Conservation (phyloP, 2,888 invertebrate species). For the Mystacides longicornis region DNA sequence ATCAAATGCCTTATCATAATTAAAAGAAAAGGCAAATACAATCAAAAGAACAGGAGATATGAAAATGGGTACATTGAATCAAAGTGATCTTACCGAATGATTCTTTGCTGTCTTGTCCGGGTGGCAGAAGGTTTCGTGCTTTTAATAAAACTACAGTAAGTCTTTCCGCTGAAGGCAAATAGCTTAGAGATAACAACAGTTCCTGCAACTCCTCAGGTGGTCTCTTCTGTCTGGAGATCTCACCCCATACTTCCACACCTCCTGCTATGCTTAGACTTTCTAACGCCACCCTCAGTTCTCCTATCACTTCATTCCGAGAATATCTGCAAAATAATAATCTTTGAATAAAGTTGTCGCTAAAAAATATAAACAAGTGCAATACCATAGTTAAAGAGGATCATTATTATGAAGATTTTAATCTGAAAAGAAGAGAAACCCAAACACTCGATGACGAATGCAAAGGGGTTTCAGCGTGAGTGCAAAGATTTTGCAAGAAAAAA, state of each 20-base stretch:
- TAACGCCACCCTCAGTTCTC: constrained; percentile 72
- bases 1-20: too few species aligned
- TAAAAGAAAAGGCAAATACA: too few species aligned
- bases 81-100: constrained; percentile 55
- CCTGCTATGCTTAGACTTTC: constrained; percentile 72
- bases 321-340: constrained; percentile 49
- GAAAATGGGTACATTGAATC: too few species aligned
- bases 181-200: constrained; percentile 75
- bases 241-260: constrained; percentile 80
- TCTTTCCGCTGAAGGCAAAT: constrained; percentile 81
- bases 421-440: too few species aligned
- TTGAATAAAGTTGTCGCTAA: too few species aligned
- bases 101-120: constrained; percentile 55
- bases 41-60: too few species aligned
- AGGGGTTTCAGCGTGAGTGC: too few species aligned
- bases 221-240: constrained; percentile 72
- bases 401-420: too few species aligned
- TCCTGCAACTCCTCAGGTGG: constrained; percentile 79
- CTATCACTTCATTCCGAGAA: constrained; percentile 82
- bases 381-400: too few species aligned
- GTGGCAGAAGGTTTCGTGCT: constrained; percentile 73
- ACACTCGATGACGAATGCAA: too few species aligned
- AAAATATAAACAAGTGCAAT: too few species aligned
- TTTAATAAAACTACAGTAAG: constrained; percentile 77
- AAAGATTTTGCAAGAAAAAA: too few species aligned